Base-by-base conservation (phyloP, 2,888 invertebrate genomes). In the Rosalia funebris region DNA sequence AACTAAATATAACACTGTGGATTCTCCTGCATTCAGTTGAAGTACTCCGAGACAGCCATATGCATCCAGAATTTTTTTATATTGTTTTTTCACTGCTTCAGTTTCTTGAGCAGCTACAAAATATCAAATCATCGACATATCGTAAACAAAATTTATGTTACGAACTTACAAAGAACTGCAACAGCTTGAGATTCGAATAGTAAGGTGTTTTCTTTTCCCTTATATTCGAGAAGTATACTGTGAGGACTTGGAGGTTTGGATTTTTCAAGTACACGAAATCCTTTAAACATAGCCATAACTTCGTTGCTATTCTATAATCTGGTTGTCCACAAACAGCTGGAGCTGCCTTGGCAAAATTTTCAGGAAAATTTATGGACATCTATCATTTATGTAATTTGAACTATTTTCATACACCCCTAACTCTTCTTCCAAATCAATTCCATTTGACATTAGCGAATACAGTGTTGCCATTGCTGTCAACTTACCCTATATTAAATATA, bases 281-380 rank as follows among this genome's bases (percentile, higher is more conserved):
- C 91, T 84, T 96, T 96, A 75, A 94, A 94, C 91, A 97, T 93
- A 77, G 96, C 95, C 96, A 96, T 96, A 52, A n/a, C n/a, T n/a
- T n/a, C n/a, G n/a, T n/a, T n/a, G n/a, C n/a, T n/a, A n/a, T n/a
- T n/a, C n/a, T n/a, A n/a, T n/a, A n/a, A n/a, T 16, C 34, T 15
- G 31, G 12, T 20, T 19, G 39, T 41, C 44, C 32, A 19, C 10
- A 15, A 37, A 48, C 17, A 32, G 20, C 39, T 41, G 20, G 15
- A 10, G 41, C 12, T 37, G 50, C 25, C n/a, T 47, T 11, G 44
- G 7, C 1, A n/a, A 41, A 50, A 44, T 42, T 36, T 58, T 32
- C 25, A 32, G 31, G 25, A 20, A 19, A 34, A 42, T 53, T 46
- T 59, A 61, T 56, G 50, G 46, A 62, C 62, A 62, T 59, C 42